Percentiles rank a stretch among this genome's conserved stretches.
These are phyloP conservation scores for Motacilla tschutschensis DNA, from an alignment of 2,113 vertebrate species.

Conservation along the genomic window DNA sequence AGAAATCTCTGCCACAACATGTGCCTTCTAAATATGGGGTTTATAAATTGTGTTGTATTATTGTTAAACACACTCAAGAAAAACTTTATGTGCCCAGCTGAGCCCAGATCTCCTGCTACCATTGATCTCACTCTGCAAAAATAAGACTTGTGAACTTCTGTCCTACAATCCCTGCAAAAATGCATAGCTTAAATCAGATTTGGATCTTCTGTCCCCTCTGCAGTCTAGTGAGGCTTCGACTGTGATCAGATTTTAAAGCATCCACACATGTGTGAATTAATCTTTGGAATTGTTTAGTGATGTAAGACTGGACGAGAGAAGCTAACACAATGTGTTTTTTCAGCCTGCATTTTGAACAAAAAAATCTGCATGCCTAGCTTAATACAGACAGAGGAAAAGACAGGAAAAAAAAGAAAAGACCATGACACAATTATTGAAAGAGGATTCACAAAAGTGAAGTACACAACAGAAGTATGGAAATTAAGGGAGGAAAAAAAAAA, in stretches of 20 bases:
- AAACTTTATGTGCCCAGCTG: neutral
- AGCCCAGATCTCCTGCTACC: neutral
- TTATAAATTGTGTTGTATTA: neutral
- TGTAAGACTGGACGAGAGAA: neutral
- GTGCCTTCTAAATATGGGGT: neutral
- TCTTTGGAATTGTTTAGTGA: neutral
- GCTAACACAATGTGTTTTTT: neutral
- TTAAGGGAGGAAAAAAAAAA: neutral
- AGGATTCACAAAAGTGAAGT: neutral
- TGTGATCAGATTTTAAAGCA: neutral
- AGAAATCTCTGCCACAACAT: neutral
- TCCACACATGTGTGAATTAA: neutral
- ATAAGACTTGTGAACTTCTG: neutral
- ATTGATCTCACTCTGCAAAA: neutral
- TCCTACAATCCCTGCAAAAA: neutral
- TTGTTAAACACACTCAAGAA: neutral
- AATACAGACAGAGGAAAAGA: neutral
- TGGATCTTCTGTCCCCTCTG: neutral
- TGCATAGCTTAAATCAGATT: neutral
- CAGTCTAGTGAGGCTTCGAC: neutral
- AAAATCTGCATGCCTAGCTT: neutral
- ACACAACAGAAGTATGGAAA: neutral
- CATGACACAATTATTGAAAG: neutral
- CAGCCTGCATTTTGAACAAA: neutral
- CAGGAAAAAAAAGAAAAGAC: neutral